Evolutionary conservation across 2,888 invertebrate genomes (phyloP).

Genomic region (Patella ulyssiponensis): DNA sequence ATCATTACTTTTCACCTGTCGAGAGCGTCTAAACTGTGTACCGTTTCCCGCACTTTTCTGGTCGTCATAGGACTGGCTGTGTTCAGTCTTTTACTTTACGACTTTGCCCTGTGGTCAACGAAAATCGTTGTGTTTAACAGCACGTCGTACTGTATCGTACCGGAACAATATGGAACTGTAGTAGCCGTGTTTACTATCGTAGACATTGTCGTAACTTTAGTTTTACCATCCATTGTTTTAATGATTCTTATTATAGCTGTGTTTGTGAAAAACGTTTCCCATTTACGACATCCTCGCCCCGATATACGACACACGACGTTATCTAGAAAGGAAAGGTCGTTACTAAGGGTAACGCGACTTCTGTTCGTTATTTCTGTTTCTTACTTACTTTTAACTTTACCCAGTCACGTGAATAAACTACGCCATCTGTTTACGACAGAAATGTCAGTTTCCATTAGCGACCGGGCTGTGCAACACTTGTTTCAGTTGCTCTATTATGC

Average conservation of each 20-base stretch:
- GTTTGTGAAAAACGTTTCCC: constrained; percentile 42
- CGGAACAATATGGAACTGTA: constrained; percentile 37
- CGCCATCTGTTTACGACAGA: constrained; percentile 42
- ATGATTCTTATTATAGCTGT: constrained; percentile 51
- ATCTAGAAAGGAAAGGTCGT: constrained; percentile 49
- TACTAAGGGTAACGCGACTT: constrained; percentile 55
- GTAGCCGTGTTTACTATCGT: constrained; percentile 47
- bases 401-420: constrained; percentile 55
- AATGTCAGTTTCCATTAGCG: constrained; percentile 31
- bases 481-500: constrained; percentile 51
- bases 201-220: constrained; percentile 48
- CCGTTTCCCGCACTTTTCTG: constrained; percentile 47
- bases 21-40: constrained; percentile 49
- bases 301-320: constrained; percentile 38
- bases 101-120: constrained; percentile 39
- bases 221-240: constrained; percentile 50
- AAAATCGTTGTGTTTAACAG: constrained; percentile 11
- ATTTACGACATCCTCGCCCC: constrained; percentile 27
- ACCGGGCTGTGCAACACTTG: constrained; percentile 44
- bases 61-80: constrained; percentile 43
- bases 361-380: constrained; percentile 56
- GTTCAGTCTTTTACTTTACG: constrained; percentile 39
- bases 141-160: constrained; percentile 42
- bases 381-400: constrained; percentile 52
- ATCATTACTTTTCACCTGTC: constrained; percentile 72